Base-by-base conservation (phyloP, 2,113 vertebrate species). In the Hyla sarda region DNA sequence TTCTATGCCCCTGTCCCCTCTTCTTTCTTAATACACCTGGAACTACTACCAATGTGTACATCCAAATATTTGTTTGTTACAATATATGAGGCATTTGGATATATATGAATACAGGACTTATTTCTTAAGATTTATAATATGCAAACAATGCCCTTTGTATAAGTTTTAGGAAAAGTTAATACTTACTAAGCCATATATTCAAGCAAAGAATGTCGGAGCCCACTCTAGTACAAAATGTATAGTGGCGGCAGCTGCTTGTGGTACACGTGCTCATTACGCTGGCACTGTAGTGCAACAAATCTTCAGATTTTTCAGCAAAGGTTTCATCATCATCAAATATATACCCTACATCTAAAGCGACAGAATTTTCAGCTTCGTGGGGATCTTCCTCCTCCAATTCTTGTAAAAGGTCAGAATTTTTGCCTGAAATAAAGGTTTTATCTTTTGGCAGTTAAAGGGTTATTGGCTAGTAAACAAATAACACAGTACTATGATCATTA, bases 211-310 rank as follows among this genome's bases (percentile, higher is more conserved):
- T 5, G 0, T 23, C 6, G 0, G 28, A 1, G 5, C 13, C 32
- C 14, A 25, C 21, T 12, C 12, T 41, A 32, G 13, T n/a, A 23
- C 48, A 83, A 17, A 37, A 0, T 14, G 1, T 19, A 12, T 72
- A 56, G 8, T 0, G 1, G 0, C 32, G 23, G n/a, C n/a, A 62
- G 13, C 0, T 0, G 21, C 11, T 19, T 11, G 34, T 19, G 37
- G 56, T 65, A 23, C 56, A 65, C 1, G 0, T 28, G n/a, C 5
- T 10, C 78, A 81, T 81, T 16, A 47, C 5, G 9, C 13, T 1
- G 7, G 8, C 3, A 65, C 1, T 34, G 34, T 65, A 25, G 17
- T 41, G 25, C 30, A 80, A 80, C 77, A 81, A 62, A 0, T 3
- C 7, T 17, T 19, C 0, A 52, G 48, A 21, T 54, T 52, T 19